Conservation (phyloP, 2,797 vertebrate genomes). For the Eulemur rubriventer region DNA sequence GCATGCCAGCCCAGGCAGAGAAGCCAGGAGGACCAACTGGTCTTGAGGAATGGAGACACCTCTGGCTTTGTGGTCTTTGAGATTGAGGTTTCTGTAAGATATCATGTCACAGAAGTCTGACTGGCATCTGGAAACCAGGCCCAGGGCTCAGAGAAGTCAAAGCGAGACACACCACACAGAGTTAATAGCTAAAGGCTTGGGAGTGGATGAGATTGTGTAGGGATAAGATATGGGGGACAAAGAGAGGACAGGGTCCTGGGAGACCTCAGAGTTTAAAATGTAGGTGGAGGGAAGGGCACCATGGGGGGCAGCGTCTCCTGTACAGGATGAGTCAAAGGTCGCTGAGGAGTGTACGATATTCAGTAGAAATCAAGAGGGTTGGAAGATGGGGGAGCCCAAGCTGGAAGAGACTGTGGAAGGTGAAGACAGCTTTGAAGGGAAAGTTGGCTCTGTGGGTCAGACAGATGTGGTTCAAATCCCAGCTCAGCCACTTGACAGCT, state of each 20-base stretch:
- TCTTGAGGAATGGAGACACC: neutral
- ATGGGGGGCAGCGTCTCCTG: neutral
- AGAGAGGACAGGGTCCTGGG: neutral
- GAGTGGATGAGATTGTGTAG: neutral
- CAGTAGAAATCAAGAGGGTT: neutral
- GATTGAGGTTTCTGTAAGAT: neutral
- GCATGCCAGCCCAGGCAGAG: neutral
- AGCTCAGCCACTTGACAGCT: neutral
- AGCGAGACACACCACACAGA: neutral
- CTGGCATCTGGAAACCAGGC: neutral
- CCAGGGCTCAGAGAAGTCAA: neutral
- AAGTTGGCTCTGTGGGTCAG: neutral
- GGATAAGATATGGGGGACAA: neutral
- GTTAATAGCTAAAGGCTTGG: neutral
- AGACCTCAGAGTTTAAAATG: neutral
- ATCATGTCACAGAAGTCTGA: neutral
- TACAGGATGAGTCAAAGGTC: neutral
- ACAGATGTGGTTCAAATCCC: neutral
- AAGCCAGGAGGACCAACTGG: neutral
- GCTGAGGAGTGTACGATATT: neutral
- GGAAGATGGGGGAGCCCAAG: neutral
- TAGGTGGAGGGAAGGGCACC: neutral
- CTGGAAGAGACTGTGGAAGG: neutral
- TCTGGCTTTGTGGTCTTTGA: neutral
- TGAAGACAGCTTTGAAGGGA: neutral